Evolutionary conservation across 1,140 invertebrate species (phyloP), one percentile per base, ranked within the genome.

Genomic region (Yoshiicerus persimilis): DNA sequence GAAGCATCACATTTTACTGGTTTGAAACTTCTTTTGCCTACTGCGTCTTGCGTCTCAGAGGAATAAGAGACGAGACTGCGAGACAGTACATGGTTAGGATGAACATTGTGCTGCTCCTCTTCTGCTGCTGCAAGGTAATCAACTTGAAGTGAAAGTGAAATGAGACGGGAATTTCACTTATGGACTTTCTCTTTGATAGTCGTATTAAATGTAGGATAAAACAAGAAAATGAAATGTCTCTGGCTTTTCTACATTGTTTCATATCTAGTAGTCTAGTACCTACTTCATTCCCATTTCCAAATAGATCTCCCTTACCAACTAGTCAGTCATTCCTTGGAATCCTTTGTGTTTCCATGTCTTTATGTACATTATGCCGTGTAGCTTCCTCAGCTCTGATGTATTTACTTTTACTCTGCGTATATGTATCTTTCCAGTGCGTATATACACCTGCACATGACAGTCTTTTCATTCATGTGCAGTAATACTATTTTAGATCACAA

Each of bases 131-230:
- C 23, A 34, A 80, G 75, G 34, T 80, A 80, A 38, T 80, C 75
- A 80, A 80, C 75, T 80, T 80, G 75, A 80, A 80, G 75, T 80
- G 75, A 80, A 80, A 80, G 75, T 80, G 75, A 80, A 80, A 80
- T 80, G 75, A 80, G 30, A 80, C 75, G 34, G 75, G 75, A 38
- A 80, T 80, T 80, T 80, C 75, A 80, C 75, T 80, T 80, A 80
- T 80, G 75, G 75, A 80, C 32, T 80, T 38, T 80, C 75, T n/a
- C 75, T 36, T 80, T 80, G 32, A 38, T 80, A 80, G 34, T 36
- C 8, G 75, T 80, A 80, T 80, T 80, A 80, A 80, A 36, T 36
- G 75, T 80, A 80, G 32, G 32, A 80, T 80, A 80, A 80, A 80
- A 80, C 34, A 80, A 36, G 75, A 80, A 38, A 38, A 80, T 80